These are phyloP conservation scores for Hozukius guyotensis DNA, from an alignment of 2,797 vertebrate species.

Conservation along the genomic window DNA sequence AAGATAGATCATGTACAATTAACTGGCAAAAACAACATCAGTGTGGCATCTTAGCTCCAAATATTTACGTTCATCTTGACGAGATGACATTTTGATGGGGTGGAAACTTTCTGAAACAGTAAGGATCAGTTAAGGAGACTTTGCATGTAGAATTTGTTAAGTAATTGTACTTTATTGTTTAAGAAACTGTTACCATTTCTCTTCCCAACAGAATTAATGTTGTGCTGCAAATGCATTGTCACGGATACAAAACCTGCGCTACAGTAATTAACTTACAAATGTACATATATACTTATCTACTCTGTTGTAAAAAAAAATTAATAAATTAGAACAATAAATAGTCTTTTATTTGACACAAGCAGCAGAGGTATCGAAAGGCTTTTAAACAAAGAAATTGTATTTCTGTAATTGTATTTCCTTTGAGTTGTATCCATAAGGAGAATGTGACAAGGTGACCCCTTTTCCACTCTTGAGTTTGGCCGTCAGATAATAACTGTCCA, in stretches of 20 bases:
- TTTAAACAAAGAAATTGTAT: slow-evolving; percentile 49
- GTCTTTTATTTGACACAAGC: slow-evolving; percentile 80
- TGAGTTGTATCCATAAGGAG: slow-evolving; percentile 11
- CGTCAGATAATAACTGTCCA: slow-evolving; percentile 57
- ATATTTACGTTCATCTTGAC: slow-evolving; percentile 8
- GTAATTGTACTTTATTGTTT: slow-evolving; percentile 45
- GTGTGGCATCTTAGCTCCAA: neutral
- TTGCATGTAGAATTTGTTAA: slow-evolving; percentile 2
- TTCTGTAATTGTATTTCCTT: slow-evolving; percentile 32
- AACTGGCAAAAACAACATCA: neutral
- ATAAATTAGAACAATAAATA: slow-evolving; percentile 99
- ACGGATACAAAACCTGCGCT: slow-evolving; percentile 57
- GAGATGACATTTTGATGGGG: neutral
- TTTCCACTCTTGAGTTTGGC: slow-evolving; percentile 63
- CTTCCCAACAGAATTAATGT: slow-evolving; percentile 56
- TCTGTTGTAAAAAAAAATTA: slow-evolving; percentile 77
- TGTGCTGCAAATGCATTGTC: slow-evolving; percentile 61
- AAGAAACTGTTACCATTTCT: slow-evolving; percentile 40
- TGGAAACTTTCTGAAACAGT: neutral
- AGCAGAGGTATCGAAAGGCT: slow-evolving; percentile 83
- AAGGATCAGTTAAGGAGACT: neutral
- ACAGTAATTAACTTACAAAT: slow-evolving; percentile 70
- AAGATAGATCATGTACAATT: neutral
- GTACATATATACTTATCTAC: slow-evolving; percentile 68
- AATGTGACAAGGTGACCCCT: slow-evolving; percentile 31